Base-by-base conservation (phyloP, 2,797 vertebrate genomes). In the Ispidina lecontei region DNA sequence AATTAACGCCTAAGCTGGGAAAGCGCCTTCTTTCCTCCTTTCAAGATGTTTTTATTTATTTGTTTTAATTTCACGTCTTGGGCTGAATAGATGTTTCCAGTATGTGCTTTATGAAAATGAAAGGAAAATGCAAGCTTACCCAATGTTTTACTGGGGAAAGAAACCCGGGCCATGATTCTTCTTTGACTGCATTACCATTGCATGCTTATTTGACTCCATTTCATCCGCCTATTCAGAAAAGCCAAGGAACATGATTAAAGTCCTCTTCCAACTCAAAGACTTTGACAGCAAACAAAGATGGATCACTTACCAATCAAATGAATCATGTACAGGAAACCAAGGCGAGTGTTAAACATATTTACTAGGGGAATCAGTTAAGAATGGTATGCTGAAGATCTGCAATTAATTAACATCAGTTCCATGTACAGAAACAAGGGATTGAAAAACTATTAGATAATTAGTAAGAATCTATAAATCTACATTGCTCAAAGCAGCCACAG, bases 281-380 rank as follows among this genome's bases (percentile, higher is more conserved):
- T 93, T 75, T 91, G 94, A 93, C 91, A 94, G 87, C 73, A 77
- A 88, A 84, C 91, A 84, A 93, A 94, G 87, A 94, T 64, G 70
- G 92, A 94, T 96, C 77, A 82, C 87, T 90, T 84, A 94, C 80
- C 71, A 70, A 69, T 59, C 0, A 0, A 93, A 76, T 91, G 83
- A 94, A 94, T 94, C 92, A 95, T 93, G 91, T 94, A 95, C 92
- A 95, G 92, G 91, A 96, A 96, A 93, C 95, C 41, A 19, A 93
- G 83, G 93, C 74, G 68, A 95, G 87, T 92, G 85, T 86, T 92
- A 88, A 94, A 93, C 91, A 84, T 79, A 91, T 92, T 96, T 96
- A 91, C 87, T 91, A 76, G 77, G 56, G 71, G 83, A 86, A 94
- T 95, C 85, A 73, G 87, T 89, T 94, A 91, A 73, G 89, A 95